These are phyloP conservation scores for Chrysaora quinquecirrha DNA, from an alignment of 30 jellyfish, hydroid and myxozoan genomes.

Conservation along the genomic window DNA sequence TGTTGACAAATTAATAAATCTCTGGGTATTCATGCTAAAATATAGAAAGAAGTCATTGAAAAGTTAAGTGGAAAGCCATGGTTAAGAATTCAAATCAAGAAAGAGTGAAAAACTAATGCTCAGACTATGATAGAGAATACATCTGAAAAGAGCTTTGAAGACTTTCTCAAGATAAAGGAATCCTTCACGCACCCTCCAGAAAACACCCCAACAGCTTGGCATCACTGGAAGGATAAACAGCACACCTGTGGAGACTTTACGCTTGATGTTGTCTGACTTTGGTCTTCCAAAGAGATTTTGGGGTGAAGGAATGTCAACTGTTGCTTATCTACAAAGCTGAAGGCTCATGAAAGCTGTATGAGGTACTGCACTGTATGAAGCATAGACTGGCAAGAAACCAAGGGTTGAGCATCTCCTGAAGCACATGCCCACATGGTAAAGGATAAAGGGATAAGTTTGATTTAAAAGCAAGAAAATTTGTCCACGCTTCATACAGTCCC, in stretches of 20 bases:
- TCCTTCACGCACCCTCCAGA: constrained; percentile 13
- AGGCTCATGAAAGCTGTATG: constrained; percentile 36
- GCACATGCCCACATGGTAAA: constrained; percentile 23
- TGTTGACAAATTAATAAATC: constrained; percentile 19
- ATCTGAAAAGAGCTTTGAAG: constrained; percentile 17
- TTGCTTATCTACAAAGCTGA: constrained; percentile 40
- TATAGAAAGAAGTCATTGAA: constrained; percentile 31
- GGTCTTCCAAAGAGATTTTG: constrained; percentile 34
- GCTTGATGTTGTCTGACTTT: constrained; percentile 21
- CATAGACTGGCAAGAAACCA: constrained; percentile 56
- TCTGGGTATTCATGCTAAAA: constrained; percentile 12
- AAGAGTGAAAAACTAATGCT: constrained; percentile 10
- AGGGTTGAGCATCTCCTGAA: constrained; percentile 25
- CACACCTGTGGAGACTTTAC: not conserved
- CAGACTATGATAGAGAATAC: constrained; percentile 47
- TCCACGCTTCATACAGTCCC: too few relatives aligned
- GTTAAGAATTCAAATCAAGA: constrained; percentile 16
- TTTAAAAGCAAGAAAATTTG: too few relatives aligned
- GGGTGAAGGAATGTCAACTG: constrained; percentile 80
- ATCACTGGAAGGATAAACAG: constrained; percentile 37
- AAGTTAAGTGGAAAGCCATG: constrained; percentile 38
- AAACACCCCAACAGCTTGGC: constrained; percentile 53
- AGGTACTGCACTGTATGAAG: constrained; percentile 55
- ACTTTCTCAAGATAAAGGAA: not conserved
- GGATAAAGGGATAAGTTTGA: constrained; percentile 9